These are phyloP conservation scores for Diplosoma virens DNA, from an alignment of 23 tunicate genomes.

Conservation along the genomic window DNA sequence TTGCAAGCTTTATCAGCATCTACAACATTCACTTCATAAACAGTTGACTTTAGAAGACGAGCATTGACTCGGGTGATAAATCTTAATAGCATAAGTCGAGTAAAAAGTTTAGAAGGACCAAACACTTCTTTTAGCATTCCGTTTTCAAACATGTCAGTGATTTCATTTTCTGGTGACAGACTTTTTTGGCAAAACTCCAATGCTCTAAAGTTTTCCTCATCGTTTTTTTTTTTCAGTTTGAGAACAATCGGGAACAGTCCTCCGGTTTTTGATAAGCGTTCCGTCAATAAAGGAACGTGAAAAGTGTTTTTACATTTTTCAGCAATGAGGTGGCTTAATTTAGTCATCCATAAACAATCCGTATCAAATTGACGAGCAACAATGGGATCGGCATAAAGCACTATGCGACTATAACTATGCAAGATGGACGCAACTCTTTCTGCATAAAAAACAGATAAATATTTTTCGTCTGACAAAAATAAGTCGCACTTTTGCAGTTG, in stretches of 20 bases:
- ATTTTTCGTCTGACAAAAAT: slow-evolving; percentile 7
- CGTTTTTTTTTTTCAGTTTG: background rate
- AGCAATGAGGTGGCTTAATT: background rate
- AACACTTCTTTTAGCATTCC: slow-evolving; percentile 27
- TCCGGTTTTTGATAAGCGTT: background rate
- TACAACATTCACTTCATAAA: background rate
- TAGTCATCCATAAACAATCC: background rate
- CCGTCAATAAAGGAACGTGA: slow-evolving; percentile 1
- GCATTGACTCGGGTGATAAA: slow-evolving; percentile 20
- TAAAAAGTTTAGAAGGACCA: background rate
- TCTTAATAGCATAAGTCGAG: slow-evolving; percentile 13
- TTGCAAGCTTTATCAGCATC: slow-evolving; percentile 10
- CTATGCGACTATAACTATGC: slow-evolving; percentile 1
- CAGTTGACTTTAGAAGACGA: background rate
- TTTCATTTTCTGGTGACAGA: background rate
- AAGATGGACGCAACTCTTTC: slow-evolving; percentile 27
- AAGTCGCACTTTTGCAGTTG: background rate
- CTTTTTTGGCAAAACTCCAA: background rate
- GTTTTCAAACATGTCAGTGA: slow-evolving; percentile 26
- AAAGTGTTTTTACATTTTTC: background rate
- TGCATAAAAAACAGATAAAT: slow-evolving; percentile 3
- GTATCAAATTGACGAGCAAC: background rate
- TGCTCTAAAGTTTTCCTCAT: background rate
- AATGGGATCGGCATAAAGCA: background rate
- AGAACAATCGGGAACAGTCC: background rate